Percentiles rank a stretch among this genome's conserved stretches.
Evolutionary conservation across 2,113 vertebrate genomes (phyloP).

Genomic region (Budorcas taxicolor): DNA sequence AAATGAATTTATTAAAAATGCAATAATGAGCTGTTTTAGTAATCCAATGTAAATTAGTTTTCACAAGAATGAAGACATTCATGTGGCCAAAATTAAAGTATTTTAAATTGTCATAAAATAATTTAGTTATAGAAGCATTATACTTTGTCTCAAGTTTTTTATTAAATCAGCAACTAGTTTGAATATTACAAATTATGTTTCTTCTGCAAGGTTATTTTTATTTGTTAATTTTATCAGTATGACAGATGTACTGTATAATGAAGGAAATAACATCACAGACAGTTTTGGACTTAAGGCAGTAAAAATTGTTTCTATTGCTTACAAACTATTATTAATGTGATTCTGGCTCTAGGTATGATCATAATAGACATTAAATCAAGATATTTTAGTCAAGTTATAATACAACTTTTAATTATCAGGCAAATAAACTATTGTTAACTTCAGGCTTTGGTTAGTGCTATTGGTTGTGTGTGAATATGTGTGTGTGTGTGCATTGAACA

Average conservation of each 20-base stretch:
- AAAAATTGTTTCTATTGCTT: not conserved
- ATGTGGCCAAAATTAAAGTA: not conserved
- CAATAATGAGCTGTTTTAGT: not conserved
- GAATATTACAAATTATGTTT: not conserved
- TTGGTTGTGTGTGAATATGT: not conserved
- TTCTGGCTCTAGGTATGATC: not conserved
- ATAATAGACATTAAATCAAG: not conserved
- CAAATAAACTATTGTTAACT: not conserved
- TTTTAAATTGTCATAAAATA: not conserved
- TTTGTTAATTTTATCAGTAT: not conserved
- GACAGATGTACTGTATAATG: not conserved
- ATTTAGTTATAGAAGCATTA: not conserved
- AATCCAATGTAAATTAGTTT: not conserved
- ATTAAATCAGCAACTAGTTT: not conserved
- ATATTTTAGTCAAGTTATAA: not conserved
- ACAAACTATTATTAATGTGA: not conserved
- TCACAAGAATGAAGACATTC: not conserved
- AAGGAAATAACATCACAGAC: not conserved
- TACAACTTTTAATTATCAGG: not conserved
- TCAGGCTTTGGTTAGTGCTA: not conserved
- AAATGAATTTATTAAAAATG: conserved; percentile 11
- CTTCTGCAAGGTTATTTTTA: not conserved
- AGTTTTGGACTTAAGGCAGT: not conserved
- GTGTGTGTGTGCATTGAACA: not conserved
- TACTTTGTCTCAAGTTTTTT: conserved; percentile 9